Evolutionary conservation across 1,140 invertebrate species (phyloP).

Genomic region (Belonocnema kinseyi): DNA sequence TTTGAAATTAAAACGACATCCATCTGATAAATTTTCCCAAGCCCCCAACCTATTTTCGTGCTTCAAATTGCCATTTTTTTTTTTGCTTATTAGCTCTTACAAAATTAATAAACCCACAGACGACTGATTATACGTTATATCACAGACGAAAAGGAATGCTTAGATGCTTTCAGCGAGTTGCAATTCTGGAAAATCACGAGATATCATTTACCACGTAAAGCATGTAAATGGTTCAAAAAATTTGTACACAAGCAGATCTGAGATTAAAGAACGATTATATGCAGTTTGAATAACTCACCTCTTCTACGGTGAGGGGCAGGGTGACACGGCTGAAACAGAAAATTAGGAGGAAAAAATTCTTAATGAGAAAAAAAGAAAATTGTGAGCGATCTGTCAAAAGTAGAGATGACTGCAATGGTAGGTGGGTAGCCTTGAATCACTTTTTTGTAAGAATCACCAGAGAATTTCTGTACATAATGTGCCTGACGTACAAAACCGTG

Average conservation of each 20-base stretch:
- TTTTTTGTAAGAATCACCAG: neutral
- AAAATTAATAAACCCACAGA: neutral
- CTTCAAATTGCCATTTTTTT: neutral
- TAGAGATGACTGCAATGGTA: neutral
- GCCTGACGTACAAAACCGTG: slow-evolving; percentile 12
- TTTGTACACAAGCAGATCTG: slow-evolving; percentile 34
- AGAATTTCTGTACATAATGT: neutral
- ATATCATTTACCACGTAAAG: slow-evolving; percentile 22
- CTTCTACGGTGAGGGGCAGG: slow-evolving; percentile 84
- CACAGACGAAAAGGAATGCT: neutral
- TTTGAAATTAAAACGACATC: neutral
- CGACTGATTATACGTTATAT: slow-evolving; percentile 33
- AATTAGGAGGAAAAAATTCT: slow-evolving; percentile 32
- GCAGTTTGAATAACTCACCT: slow-evolving; percentile 76
- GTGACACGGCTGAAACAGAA: slow-evolving; percentile 83
- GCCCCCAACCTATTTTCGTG: neutral
- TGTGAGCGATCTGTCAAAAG: slow-evolving; percentile 33
- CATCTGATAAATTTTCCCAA: neutral
- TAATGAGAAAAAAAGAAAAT: slow-evolving; percentile 47
- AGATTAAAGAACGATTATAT: slow-evolving; percentile 14
- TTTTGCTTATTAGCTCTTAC: neutral
- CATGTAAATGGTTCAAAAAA: slow-evolving; percentile 37
- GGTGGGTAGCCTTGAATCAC: slow-evolving; percentile 1
- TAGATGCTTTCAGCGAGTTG: slow-evolving; percentile 59
- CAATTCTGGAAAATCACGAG: slow-evolving; percentile 46